These are phyloP conservation scores for Myotis findleyi DNA, from an alignment of 2,797 vertebrate genomes.

Conservation along the genomic window DNA sequence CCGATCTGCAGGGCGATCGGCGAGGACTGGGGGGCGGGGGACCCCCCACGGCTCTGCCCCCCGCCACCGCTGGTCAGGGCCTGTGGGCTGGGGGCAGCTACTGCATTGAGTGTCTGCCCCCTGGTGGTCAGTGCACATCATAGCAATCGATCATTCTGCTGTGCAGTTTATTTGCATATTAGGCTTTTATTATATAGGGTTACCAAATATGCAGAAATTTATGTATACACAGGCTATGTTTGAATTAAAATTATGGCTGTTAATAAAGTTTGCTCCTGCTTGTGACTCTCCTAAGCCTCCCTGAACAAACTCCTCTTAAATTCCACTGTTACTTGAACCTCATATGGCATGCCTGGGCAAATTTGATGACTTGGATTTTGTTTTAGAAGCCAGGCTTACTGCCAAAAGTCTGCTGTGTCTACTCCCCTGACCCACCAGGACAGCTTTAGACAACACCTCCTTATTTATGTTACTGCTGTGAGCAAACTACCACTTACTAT, in stretches of 20 bases:
- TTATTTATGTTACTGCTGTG: conserved; percentile 83
- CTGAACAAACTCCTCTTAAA: conserved; percentile 88
- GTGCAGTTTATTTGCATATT: too few species aligned
- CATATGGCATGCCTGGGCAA: conserved; percentile 92
- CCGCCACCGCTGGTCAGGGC: too few species aligned
- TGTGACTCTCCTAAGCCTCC: conserved; percentile 76
- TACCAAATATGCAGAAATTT: conserved; percentile 31
- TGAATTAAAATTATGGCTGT: conserved; percentile 52
- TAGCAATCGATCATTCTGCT: too few species aligned
- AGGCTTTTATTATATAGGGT: too few species aligned
- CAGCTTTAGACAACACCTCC: conserved; percentile 85
- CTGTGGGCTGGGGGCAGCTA: too few species aligned
- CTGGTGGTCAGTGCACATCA: too few species aligned
- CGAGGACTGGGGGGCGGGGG: too few species aligned
- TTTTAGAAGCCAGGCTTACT: conserved; percentile 86
- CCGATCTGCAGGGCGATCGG: too few species aligned
- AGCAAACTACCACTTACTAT: conserved; percentile 80
- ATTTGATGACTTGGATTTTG: conserved; percentile 88
- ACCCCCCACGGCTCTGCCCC: too few species aligned
- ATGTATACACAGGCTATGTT: conserved; percentile 46
- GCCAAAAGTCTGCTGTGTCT: conserved; percentile 91
- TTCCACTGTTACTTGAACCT: conserved; percentile 93
- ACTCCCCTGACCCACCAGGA: conserved; percentile 88
- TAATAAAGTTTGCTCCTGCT: conserved; percentile 69
- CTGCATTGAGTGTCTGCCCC: too few species aligned